Base-by-base conservation (phyloP, 2,113 vertebrate species). In the Labeo rohita region DNA sequence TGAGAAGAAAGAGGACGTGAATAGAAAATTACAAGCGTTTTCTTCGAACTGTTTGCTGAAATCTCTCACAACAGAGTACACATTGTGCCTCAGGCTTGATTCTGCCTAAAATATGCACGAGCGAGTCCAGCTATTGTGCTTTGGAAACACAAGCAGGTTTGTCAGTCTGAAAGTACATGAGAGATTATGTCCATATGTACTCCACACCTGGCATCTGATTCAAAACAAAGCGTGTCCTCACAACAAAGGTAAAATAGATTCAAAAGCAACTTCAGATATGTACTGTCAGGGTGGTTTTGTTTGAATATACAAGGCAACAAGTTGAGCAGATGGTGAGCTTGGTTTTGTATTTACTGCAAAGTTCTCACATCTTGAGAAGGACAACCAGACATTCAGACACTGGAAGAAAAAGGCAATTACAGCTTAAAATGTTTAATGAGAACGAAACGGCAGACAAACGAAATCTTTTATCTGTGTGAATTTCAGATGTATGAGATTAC, bases 401-500 rank as follows among this genome's bases (percentile, higher is more conserved):
- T 66, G 45, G 89, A 93, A 90, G 89, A 93, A 88, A 91, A 87
- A 90, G 89, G 89, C 92, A 90, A 91, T 90, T 84, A 52, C 87
- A 93, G 89, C 92, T 92, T 93, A 92, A 89, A 89, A 93, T 90
- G 91, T 92, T 91, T 86, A 87, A 91, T 85, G 80, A 89, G 87
- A 73, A 52, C 3, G 79, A 70, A 93, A 89, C 87, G 81, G 85
- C 91, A 92, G 90, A 88, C 16, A 82, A 88, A 90, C 87, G 87
- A 93, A 87, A 88, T 91, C 91, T 82, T 81, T 89, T 43, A 84
- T 94, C 89, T 90, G 86, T 89, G 90, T 89, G 84, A 92, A 91
- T 92, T 94, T 91, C 89, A 90, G 91, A 93, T 91, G 90, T 94
- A 91, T 91, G 90, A 90, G 88, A 89, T 91, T 92, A 91, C 92